These are phyloP conservation scores for Myotis vivesi DNA, from an alignment of 2,797 vertebrate species.

Conservation along the genomic window DNA sequence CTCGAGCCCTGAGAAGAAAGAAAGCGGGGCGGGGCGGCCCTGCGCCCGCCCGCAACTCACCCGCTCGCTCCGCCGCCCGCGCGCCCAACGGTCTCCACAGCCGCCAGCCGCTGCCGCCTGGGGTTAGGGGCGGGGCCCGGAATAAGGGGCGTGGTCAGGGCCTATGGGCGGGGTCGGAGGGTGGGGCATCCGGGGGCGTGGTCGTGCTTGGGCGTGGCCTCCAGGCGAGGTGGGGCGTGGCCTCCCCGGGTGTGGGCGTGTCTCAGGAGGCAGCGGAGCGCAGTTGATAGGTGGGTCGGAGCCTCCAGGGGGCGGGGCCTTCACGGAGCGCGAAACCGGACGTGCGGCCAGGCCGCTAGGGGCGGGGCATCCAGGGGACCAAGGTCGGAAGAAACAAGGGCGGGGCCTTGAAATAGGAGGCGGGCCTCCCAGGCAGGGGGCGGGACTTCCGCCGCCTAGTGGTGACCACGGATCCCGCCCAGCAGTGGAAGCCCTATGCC, in stretches of 20 bases:
- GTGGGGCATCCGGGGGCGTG: neutral
- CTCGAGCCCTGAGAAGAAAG: neutral
- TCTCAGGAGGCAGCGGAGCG: neutral
- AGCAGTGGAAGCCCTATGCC: rapidly evolving
- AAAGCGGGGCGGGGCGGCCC: neutral
- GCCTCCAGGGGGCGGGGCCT: neutral
- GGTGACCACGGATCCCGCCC: rapidly evolving
- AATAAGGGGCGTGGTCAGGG: neutral
- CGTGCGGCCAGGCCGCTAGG: neutral
- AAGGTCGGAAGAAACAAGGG: neutral
- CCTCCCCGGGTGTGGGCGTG: neutral
- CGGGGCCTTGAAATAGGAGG: neutral
- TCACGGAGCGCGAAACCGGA: neutral
- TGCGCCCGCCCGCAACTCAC: constrained; percentile 32
- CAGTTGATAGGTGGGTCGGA: neutral
- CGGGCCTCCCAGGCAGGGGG: neutral
- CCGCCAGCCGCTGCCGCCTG: neutral
- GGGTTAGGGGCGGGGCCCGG: neutral
- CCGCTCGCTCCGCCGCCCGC: neutral
- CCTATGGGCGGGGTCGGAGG: neutral
- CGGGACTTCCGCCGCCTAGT: neutral
- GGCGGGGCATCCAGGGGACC: neutral
- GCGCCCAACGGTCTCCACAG: neutral
- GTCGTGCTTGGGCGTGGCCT: neutral
- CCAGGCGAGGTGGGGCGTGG: neutral